phyloP scores from a whole-genome alignment of 2,888 invertebrate species.

The Ptychoptera albimana region DNA sequence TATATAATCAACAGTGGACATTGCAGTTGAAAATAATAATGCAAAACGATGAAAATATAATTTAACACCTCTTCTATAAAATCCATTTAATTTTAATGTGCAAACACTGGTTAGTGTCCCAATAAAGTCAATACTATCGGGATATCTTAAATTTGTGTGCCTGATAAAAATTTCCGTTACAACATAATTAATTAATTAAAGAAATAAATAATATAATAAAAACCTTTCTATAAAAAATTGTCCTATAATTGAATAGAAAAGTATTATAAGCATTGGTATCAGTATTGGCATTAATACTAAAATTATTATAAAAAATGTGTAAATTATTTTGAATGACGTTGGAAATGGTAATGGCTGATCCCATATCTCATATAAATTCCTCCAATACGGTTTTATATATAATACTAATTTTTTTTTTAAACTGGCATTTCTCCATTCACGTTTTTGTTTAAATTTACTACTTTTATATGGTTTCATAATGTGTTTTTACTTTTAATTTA shows the following conservation, averaged over 20 bases:
- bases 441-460: not conserved
- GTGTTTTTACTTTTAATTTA: not conserved
- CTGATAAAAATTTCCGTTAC: not conserved
- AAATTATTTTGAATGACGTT: not conserved
- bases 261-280: not conserved
- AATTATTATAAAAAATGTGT: not conserved
- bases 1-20: not conserved
- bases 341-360: slow-evolving; percentile 5
- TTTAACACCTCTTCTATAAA: not conserved
- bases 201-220: not conserved
- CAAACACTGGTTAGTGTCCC: not conserved
- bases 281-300: not conserved
- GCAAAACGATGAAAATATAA: not conserved
- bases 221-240: not conserved
- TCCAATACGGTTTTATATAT: not conserved
- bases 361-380: not conserved
- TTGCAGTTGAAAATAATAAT: not conserved
- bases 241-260: not conserved
- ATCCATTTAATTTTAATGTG: not conserved
- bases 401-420: not conserved
- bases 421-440: slow-evolving; percentile 1
- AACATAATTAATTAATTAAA: not conserved
- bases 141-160: not conserved
- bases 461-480: slow-evolving; percentile 3
- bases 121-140: not conserved